Evolutionary conservation across 1,140 invertebrate species (phyloP), one percentile per base, ranked within the genome.

Genomic region (Euglossa dilemma): DNA sequence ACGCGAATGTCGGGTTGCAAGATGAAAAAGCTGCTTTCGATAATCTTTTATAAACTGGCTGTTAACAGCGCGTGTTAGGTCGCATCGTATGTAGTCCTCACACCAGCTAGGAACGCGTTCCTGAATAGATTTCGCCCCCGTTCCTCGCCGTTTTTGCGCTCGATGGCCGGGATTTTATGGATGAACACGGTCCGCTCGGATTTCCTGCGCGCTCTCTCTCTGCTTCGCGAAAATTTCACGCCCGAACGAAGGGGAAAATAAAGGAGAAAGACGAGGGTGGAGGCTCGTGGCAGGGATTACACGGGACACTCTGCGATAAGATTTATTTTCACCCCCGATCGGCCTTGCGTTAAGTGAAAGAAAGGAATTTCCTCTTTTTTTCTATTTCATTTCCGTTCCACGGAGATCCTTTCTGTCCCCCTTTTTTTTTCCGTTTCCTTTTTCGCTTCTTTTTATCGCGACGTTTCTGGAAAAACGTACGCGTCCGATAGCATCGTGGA

Each of bases 211-310:
- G 14, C 25, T 23, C 36, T 18, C 23, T 36, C 7, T 56, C 45
- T 8, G 50, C 0, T 28, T 7, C 23, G 56, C 20, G 71, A 74
- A 54, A 75, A 75, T 81, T 81, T 81, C 61, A 75, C 36, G 71
- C 50, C 18, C 52, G 71, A 66, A 12, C 71, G 36, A 12, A 6
- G 12, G 61, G 6, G 43, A 50, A 75, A 75, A 81, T 56, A n/a
- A 66, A 66, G 36, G 36, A 52, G 18, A 20, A 50, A 36, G 23
- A 23, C 9, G 43, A 25, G 50, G 23, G 28, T 36, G 45, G 20
- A 23, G 0, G 12, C 20, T 18, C 25, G 20, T 52, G 66, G 52
- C 52, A 20, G 11, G 12, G 76, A n/a, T 77, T 77, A 57, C 43
- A 57, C 25, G n/a, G 11, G 9, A 18, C 14, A 36, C 20, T 11